phyloP scores from a whole-genome alignment of 1,140 invertebrate species.

The Drosophila truncata region DNA sequence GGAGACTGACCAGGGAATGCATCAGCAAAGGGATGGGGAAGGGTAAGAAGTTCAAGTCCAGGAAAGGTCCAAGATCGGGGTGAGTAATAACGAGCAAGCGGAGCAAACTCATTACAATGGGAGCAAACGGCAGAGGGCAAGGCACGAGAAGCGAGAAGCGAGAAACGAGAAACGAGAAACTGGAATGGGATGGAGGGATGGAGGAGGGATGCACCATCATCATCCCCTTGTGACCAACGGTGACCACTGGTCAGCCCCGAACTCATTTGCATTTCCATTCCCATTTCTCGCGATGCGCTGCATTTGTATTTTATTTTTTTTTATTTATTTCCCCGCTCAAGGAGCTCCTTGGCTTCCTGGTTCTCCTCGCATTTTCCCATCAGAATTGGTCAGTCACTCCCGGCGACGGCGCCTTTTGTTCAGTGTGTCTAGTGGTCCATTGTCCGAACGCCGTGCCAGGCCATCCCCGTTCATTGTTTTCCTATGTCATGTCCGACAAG shows the following conservation, averaged over 20 bases:
- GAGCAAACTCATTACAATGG: conserved; percentile 70
- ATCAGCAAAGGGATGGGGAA: not conserved
- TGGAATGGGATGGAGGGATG: not conserved
- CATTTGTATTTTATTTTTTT: conserved; percentile 12
- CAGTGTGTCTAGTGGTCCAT: conserved; percentile 9
- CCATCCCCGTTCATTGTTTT: conserved; percentile 36
- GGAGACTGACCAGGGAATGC: conserved; percentile 32
- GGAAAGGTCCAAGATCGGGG: conserved; percentile 3
- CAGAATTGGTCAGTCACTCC: conserved; percentile 23
- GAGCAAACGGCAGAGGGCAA: conserved; percentile 54
- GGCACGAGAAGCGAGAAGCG: too few species aligned
- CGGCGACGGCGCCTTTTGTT: conserved; percentile 14
- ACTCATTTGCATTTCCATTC: conserved; percentile 69
- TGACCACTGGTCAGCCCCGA: conserved; percentile 50
- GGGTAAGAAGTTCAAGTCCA: conserved; percentile 9
- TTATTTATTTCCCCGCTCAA: not conserved
- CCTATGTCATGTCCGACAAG: conserved; percentile 55
- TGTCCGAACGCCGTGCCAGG: not conserved
- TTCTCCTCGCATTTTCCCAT: conserved; percentile 5
- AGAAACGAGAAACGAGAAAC: conserved; percentile 40
- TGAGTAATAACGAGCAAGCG: conserved; percentile 38
- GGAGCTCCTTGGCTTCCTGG: not conserved
- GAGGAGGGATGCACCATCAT: conserved; percentile 35
- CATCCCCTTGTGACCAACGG: not conserved
- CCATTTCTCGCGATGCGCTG: conserved; percentile 21